Percentiles rank a stretch among this genome's conserved stretches.
phyloP scores from a whole-genome alignment of 2,113 vertebrate genomes.

The Alouatta palliata region DNA sequence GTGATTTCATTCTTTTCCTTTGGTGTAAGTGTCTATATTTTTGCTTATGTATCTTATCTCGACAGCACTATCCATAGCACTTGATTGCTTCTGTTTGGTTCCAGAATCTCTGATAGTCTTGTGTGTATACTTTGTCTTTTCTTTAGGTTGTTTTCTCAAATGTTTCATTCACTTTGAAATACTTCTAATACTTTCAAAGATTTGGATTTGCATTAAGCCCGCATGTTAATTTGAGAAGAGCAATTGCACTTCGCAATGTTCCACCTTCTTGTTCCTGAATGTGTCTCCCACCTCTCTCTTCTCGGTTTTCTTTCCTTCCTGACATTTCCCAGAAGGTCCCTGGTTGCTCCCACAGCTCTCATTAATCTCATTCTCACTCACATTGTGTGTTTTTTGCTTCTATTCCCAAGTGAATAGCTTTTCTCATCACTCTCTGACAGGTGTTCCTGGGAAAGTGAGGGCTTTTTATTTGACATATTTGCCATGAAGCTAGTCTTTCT shows the following conservation, averaged over 20 bases:
- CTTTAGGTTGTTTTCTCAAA: neutral
- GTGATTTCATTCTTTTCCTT: neutral
- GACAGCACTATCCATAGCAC: neutral
- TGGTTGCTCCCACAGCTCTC: accelerated
- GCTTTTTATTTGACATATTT: neutral
- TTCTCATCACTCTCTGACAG: neutral
- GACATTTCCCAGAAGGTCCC: accelerated
- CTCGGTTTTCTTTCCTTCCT: neutral
- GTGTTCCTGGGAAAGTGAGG: neutral
- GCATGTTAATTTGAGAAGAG: neutral
- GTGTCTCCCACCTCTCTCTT: neutral
- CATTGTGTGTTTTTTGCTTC: neutral
- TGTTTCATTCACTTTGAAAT: neutral
- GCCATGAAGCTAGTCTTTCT: neutral
- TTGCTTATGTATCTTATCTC: neutral
- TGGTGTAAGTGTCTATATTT: neutral
- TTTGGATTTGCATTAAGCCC: neutral
- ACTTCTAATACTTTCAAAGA: neutral
- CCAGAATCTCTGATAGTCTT: neutral
- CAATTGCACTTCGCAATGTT: neutral
- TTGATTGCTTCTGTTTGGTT: neutral
- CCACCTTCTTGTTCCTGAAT: neutral
- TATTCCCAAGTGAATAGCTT: neutral
- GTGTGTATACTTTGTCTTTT: neutral
- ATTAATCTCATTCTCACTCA: neutral